Evolutionary conservation across 2,797 vertebrate genomes (phyloP).

Genomic region (Dermochelys coriacea): DNA sequence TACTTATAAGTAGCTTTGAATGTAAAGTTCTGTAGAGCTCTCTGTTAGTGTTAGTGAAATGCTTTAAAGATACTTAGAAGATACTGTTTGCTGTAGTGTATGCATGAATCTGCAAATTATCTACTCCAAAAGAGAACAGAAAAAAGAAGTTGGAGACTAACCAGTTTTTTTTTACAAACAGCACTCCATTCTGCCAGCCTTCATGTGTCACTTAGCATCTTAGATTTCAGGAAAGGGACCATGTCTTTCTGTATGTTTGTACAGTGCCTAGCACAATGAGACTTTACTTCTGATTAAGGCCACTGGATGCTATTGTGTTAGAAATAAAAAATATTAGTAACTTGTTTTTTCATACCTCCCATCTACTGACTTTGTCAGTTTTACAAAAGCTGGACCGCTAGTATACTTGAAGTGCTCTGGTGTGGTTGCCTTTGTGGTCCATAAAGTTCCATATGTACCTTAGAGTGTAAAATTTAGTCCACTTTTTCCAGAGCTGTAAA

Average conservation of each 20-base stretch:
- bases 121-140: background rate
- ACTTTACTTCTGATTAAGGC: fast-evolving
- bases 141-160: background rate
- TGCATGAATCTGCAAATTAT: fast-evolving
- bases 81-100: background rate
- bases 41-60: background rate
- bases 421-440: background rate
- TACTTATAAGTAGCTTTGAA: background rate
- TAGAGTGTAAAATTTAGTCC: constrained; percentile 2
- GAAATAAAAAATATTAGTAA: background rate
- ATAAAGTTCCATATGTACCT: background rate
- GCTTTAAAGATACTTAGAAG: background rate
- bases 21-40: background rate
- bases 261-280: background rate
- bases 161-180: background rate
- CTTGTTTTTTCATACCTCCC: background rate
- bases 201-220: background rate
- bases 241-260: background rate
- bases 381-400: background rate
- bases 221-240: fast-evolving
- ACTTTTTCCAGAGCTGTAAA: background rate
- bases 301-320: background rate
- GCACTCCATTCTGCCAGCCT: fast-evolving
- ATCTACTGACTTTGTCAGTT: background rate
- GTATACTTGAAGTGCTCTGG: fast-evolving